Evolutionary conservation across 2,797 vertebrate species (phyloP), one percentile per base, ranked within the genome.

Genomic region (Sebastes flavidus): DNA sequence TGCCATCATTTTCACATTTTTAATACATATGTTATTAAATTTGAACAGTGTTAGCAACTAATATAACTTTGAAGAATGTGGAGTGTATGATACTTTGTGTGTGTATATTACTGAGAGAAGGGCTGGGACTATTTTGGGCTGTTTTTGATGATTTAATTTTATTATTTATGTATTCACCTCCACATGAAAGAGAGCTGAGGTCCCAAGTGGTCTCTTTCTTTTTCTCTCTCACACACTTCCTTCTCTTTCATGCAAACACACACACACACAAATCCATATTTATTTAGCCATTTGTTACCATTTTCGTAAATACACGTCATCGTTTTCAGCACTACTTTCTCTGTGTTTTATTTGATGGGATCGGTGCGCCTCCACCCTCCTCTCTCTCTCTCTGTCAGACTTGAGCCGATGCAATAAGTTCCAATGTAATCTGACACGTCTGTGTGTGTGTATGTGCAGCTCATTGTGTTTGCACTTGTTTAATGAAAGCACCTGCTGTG

Each of bases 111-210:
- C 27, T 68, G 67, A 77, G 65, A 77, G 27, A 75, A 65, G 54
- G 52, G 29, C 72, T 46, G 20, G 27, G 52, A 76, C 87, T 93
- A 94, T 95, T 94, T 65, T 90, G 56, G 88, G 82, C 73, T 85
- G 69, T 88, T 92, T 93, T 92, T 91, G 83, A 92, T 90, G 76
- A 94, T 91, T 92, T 91, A 70, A 93, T 91, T 91, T 89, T 65
- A 88, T 91, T 95, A 92, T 94, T 93, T 91, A 93, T 94, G 88
- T 89, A 92, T 94, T 92, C 92, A 94, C 90, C 92, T 92, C 82
- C 85, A 92, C 92, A 94, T 94, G 85, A 95, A 95, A 95, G 90
- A 73, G 79, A 84, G 75, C 87, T 74, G 54, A 81, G 54, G 80
- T 94, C 93, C 91, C 91, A 87, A 72, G 86, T 67, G 89, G 81